A percentile compares a stretch with the other conserved stretches of the same genome.
These are phyloP conservation scores for Etheostoma cragini DNA, from an alignment of 2,113 vertebrate genomes.

Conservation along the genomic window DNA sequence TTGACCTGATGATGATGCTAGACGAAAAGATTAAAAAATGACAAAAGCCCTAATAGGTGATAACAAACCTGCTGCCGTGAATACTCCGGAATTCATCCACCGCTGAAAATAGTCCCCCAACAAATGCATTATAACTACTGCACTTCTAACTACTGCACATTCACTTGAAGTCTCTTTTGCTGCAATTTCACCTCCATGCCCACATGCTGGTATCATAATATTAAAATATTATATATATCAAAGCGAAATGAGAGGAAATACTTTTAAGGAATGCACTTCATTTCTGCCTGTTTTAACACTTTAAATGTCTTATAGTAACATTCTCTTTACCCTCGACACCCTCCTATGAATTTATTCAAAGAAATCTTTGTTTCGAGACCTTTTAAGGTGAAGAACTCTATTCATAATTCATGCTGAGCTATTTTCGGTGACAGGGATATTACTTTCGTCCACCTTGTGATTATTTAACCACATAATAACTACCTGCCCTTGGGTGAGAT, in stretches of 20 bases:
- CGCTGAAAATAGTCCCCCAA: too few species aligned
- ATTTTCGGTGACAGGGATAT: conserved; percentile 45
- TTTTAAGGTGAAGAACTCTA: conserved; percentile 13
- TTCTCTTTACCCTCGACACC: neutral
- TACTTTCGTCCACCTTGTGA: conserved; percentile 35
- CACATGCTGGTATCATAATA: neutral
- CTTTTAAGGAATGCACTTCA: neutral
- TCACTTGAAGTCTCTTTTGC: neutral
- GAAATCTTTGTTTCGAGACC: neutral
- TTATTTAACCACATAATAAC: conserved; percentile 51
- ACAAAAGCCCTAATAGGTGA: too few species aligned
- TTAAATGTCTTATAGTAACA: neutral
- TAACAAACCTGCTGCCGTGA: too few species aligned
- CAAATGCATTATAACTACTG: neutral
- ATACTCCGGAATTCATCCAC: too few species aligned
- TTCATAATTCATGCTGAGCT: conserved; percentile 47
- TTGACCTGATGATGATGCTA: neutral
- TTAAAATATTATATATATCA: conserved; percentile 7
- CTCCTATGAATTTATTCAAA: neutral
- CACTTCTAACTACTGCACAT: neutral
- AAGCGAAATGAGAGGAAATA: neutral
- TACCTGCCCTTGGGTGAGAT: conserved; percentile 26
- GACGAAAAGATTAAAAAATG: too few species aligned
- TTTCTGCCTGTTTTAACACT: neutral
- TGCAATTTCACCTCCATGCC: neutral